Evolutionary conservation across 2,113 vertebrate species (phyloP), one percentile per base, ranked within the genome.

Genomic region (Dipodomys merriami): DNA sequence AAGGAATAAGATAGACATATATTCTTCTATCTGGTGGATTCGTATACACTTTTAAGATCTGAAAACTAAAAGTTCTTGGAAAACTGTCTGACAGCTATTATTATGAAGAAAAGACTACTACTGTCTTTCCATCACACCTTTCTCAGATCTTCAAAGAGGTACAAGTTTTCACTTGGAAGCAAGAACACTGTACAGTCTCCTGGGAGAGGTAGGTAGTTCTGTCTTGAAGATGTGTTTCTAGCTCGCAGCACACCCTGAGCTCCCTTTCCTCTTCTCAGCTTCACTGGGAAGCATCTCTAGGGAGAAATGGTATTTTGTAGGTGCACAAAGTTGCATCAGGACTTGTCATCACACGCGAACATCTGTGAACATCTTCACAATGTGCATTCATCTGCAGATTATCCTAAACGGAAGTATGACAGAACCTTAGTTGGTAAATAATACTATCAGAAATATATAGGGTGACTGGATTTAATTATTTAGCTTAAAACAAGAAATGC

Each of bases 11-110:
- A n/a, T 1, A 67, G 11, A 46, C 4, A 64, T 29, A 25, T 33
- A 69, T 60, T 49, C 23, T 29, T 29, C n/a, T 62, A 73, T 64
- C 49, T 76, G 83, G 23, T 23, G 16, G 19, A 77, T 60, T 6
- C 29, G 67, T 53, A 77, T 20, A 73, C 23, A 35, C 44, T 77
- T 95, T 60, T 44, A 39, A 65, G 30, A 95, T 57, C 83, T 91
- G 83, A 76, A 49, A 94, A 94, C 93, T 88, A 96, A 95, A 94
- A 81, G 80, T 69, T 69, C 15, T n/a, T 53, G 7, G 67, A 96
- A 83, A 90, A 39, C 77, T 39, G 46, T 83, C 6, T 16, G 35
- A n/a, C 88, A 39, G 73, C 90, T 23, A 62, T 13, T 74, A 7
- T 16, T 15, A 73, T 57, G 30, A 25, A 2, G 0, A 46, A 62